Conservation (phyloP, 2,888 invertebrate genomes). For the Sericinus montela region DNA sequence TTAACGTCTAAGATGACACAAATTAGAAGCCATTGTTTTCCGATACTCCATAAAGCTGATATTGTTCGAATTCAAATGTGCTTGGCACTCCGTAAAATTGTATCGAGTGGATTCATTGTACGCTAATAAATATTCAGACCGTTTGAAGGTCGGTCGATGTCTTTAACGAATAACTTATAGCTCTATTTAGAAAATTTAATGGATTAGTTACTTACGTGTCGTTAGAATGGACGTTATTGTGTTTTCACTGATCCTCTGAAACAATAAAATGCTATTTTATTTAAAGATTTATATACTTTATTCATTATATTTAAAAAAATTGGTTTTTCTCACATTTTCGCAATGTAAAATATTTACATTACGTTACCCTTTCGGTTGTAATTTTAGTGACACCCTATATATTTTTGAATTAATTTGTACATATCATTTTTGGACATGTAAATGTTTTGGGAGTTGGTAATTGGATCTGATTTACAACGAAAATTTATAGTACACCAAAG, state of each 20-base stretch:
- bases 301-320: too few relatives aligned
- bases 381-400: too few relatives aligned
- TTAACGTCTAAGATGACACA: constrained; percentile 8
- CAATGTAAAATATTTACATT: too few relatives aligned
- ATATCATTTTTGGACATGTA: too few relatives aligned
- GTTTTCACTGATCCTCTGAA: constrained; percentile 3
- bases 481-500: too few relatives aligned
- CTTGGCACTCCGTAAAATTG: constrained; percentile 1
- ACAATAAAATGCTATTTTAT: background rate
- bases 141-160: constrained; percentile 20
- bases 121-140: constrained; percentile 17
- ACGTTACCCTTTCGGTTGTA: too few relatives aligned
- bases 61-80: constrained; percentile 15
- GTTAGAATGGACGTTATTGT: background rate
- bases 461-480: too few relatives aligned
- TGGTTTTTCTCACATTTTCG: too few relatives aligned
- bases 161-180: constrained; percentile 4
- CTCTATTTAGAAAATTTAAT: constrained; percentile 1
- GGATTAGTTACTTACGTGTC: constrained; percentile 12
- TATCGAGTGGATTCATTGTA: constrained; percentile 11
- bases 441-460: too few relatives aligned
- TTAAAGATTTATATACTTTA: too few relatives aligned
- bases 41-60: background rate
- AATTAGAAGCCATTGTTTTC: constrained; percentile 4
- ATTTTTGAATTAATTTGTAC: too few relatives aligned